Evolutionary conservation across 2,113 vertebrate species (phyloP).

Genomic region (Alexandromys fortis): DNA sequence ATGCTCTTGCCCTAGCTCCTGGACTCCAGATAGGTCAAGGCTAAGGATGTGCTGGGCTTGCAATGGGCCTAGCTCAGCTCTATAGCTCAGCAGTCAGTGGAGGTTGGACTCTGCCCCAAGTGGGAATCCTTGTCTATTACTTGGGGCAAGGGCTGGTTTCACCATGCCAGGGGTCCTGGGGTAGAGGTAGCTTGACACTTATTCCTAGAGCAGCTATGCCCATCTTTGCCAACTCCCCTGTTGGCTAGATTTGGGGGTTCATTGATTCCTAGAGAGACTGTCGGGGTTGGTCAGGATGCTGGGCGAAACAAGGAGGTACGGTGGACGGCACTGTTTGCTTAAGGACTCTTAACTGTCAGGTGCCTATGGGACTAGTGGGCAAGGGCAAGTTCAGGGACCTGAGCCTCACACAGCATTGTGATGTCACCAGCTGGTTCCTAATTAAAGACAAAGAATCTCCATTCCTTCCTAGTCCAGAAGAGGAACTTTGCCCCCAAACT

Average conservation of each 20-base stretch:
- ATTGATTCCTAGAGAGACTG: neutral
- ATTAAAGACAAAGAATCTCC: neutral
- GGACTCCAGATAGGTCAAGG: neutral
- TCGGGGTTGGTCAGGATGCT: neutral
- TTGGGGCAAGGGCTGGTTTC: neutral
- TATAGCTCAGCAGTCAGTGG: neutral
- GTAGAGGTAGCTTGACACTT: neutral
- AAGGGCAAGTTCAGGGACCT: too few relatives aligned
- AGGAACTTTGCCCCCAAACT: neutral
- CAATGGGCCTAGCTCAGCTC: neutral
- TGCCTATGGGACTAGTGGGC: neutral
- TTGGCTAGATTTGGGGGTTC: neutral
- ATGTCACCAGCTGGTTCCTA: neutral
- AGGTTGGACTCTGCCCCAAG: neutral
- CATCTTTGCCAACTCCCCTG: neutral
- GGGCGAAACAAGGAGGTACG: neutral
- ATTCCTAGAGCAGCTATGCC: neutral
- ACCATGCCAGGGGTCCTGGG: neutral
- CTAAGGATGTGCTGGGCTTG: neutral
- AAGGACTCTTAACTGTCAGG: neutral
- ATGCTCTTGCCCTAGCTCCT: neutral
- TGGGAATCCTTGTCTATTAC: neutral
- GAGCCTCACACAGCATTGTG: rapidly evolving
- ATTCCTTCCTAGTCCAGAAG: neutral
- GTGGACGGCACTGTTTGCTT: neutral